Conservation (phyloP, 2,797 vertebrate species). For the Columba guinea region DNA sequence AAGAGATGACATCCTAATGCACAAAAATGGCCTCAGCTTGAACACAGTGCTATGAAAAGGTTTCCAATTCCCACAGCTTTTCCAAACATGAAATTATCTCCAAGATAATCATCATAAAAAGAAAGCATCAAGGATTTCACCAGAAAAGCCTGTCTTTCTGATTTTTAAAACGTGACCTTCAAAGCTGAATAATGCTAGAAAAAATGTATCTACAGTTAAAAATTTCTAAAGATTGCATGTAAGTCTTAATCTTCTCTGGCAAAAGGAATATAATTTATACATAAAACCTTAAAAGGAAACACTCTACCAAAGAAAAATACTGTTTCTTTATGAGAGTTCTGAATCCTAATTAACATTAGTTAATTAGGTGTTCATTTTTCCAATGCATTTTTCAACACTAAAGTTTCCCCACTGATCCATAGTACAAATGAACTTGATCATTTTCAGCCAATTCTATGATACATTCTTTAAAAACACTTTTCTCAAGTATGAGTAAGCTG, state of each 20-base stretch:
- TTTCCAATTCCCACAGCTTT: not conserved
- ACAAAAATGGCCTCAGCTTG: not conserved
- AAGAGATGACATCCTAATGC: not conserved
- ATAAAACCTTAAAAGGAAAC: not conserved
- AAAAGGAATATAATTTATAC: not conserved
- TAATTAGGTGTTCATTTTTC: not conserved
- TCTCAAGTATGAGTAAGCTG: not conserved
- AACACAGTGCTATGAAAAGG: not conserved
- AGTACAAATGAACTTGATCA: not conserved
- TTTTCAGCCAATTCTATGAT: not conserved
- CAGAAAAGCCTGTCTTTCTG: not conserved
- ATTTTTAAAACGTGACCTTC: not conserved
- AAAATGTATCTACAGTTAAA: not conserved
- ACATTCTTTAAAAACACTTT: not conserved
- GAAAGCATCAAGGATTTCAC: not conserved
- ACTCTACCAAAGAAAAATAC: rapidly evolving
- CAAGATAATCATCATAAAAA: not conserved
- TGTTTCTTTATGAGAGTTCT: not conserved
- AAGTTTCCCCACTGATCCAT: not conserved
- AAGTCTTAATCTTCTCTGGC: not conserved
- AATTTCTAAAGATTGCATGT: not conserved
- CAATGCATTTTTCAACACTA: not conserved
- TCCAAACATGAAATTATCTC: not conserved
- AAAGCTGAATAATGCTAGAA: not conserved
- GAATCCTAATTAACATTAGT: not conserved